Conservation (phyloP, 2,797 vertebrate species). For the Chiloscyllium punctatum region DNA sequence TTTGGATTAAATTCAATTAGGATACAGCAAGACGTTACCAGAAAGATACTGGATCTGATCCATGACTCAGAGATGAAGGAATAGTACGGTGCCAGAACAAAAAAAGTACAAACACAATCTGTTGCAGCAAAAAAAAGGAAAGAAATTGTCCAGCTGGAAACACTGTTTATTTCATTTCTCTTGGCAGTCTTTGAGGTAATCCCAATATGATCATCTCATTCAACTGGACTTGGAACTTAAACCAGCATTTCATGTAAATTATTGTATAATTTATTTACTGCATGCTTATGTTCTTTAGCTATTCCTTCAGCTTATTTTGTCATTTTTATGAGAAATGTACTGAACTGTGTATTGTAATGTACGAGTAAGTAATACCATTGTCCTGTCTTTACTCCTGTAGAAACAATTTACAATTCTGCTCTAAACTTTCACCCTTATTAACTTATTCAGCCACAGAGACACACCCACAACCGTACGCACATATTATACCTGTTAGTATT, state of each 20-base stretch:
- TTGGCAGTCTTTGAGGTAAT: background rate
- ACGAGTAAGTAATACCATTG: background rate
- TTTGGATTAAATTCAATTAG: background rate
- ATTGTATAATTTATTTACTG: slow-evolving; percentile 49
- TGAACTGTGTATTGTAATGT: background rate
- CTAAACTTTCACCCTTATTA: background rate
- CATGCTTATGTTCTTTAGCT: slow-evolving; percentile 49
- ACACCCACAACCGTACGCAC: background rate
- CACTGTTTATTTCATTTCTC: slow-evolving; percentile 9
- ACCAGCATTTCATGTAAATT: slow-evolving; percentile 41
- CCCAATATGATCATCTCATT: background rate
- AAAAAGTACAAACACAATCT: slow-evolving; percentile 12
- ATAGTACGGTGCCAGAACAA: background rate
- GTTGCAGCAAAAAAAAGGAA: background rate
- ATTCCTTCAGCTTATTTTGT: slow-evolving; percentile 41
- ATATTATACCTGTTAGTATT: background rate
- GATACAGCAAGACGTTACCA: background rate
- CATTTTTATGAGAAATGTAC: slow-evolving; percentile 14
- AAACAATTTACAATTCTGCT: background rate
- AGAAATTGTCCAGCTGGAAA: slow-evolving; percentile 15
- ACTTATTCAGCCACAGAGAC: background rate
- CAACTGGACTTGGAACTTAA: background rate
- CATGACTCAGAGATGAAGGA: background rate
- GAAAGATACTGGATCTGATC: background rate
- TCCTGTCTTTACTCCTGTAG: background rate